Conservation (phyloP, 2,797 vertebrate genomes). For the Petrocephalus sullivani region DNA sequence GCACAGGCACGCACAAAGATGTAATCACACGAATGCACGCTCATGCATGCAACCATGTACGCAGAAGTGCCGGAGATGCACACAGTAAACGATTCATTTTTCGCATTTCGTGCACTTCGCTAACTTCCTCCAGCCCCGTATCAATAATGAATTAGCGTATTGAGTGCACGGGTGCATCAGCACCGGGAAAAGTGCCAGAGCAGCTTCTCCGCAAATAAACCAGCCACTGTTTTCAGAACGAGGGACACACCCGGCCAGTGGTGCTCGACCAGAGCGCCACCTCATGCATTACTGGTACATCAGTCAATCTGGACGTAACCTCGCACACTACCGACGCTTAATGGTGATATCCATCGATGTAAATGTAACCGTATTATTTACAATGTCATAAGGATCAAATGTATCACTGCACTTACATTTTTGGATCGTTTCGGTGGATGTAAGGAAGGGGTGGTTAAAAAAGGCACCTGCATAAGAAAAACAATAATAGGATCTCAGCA, state of each 20-base stretch:
- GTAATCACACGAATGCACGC: not conserved
- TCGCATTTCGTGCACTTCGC: not conserved
- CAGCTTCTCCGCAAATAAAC: not conserved
- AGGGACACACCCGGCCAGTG: not conserved
- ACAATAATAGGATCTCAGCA: not conserved
- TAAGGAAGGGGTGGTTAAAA: slow-evolving; percentile 90
- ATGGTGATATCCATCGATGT: not conserved
- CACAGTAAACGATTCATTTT: not conserved
- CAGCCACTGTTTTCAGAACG: not conserved
- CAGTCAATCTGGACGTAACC: not conserved
- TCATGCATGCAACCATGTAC: not conserved
- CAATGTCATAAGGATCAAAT: not conserved
- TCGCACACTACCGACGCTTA: not conserved
- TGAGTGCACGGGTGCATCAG: not conserved
- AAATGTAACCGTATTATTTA: not conserved
- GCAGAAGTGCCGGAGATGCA: not conserved
- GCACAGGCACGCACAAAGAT: not conserved
- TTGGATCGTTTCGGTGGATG: slow-evolving; percentile 75
- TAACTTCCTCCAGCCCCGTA: not conserved
- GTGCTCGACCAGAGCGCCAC: not conserved
- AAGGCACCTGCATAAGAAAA: slow-evolving; percentile 69
- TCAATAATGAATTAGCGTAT: not conserved
- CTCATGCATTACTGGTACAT: not conserved
- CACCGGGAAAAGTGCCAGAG: not conserved
- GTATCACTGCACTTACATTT: slow-evolving; percentile 74